Conservation (phyloP, 2,888 invertebrate genomes). For the Orthosia gothica region DNA sequence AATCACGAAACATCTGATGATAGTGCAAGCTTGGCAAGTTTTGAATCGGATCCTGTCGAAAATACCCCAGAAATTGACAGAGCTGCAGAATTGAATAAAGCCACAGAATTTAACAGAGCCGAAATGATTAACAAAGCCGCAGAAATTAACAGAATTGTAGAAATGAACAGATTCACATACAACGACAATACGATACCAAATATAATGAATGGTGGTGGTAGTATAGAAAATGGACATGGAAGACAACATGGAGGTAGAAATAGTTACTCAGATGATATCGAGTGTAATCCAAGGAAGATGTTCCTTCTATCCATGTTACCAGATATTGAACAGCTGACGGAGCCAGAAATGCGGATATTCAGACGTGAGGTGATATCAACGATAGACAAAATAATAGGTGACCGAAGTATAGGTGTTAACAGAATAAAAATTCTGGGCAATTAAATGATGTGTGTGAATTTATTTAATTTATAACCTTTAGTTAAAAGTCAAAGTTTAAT, state of each 20-base stretch:
- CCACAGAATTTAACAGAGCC: conserved; percentile 1
- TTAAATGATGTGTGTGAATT: background rate
- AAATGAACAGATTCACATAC: conserved; percentile 6
- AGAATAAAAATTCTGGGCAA: background rate
- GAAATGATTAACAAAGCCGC: background rate
- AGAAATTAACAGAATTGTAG: background rate
- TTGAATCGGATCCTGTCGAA: conserved; percentile 39
- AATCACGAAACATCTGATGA: conserved; percentile 58
- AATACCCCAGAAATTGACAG: background rate
- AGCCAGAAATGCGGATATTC: conserved; percentile 70
- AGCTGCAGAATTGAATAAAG: conserved; percentile 19
- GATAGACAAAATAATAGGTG: conserved; percentile 68
- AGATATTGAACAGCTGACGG: conserved; percentile 69
- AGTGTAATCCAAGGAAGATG: conserved; percentile 69
- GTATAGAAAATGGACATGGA: conserved; percentile 34
- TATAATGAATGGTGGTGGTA: conserved; percentile 5
- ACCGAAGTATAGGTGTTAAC: conserved; percentile 44
- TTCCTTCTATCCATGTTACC: conserved; percentile 70
- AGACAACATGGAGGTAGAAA: conserved; percentile 27
- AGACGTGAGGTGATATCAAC: conserved; percentile 65
- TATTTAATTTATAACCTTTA: background rate
- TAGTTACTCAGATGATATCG: conserved; percentile 56
- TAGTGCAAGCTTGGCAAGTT: conserved; percentile 37
- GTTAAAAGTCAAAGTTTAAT: too few species aligned
- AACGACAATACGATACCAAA: conserved; percentile 42